phyloP scores from a whole-genome alignment of 2,888 invertebrate genomes.

The Apotomis turbidana region DNA sequence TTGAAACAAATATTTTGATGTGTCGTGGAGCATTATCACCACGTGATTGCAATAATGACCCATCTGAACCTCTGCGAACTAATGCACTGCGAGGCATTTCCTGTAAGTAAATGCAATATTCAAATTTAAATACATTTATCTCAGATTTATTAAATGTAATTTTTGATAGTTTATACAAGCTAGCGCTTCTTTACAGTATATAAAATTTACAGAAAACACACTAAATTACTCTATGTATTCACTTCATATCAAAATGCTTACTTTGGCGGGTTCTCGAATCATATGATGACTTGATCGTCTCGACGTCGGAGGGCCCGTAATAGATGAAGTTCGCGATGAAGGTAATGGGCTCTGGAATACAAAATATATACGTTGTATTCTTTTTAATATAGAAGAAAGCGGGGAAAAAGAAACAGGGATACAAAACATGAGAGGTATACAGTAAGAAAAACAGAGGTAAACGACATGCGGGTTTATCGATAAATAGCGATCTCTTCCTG shows the following conservation, averaged over 20 bases:
- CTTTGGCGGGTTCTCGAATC: conserved; percentile 71
- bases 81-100: conserved; percentile 71
- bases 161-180: too few relatives aligned
- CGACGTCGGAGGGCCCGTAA: conserved; percentile 74
- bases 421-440: too few relatives aligned
- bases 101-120: conserved; percentile 53
- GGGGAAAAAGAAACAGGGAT: too few relatives aligned
- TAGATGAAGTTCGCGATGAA: conserved; percentile 73
- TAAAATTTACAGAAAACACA: too few relatives aligned
- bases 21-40: conserved; percentile 62
- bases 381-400: neutral
- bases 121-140: neutral
- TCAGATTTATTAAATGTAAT: too few relatives aligned
- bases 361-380: neutral
- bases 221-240: neutral
- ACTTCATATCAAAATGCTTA: conserved; percentile 44
- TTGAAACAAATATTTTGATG: conserved; percentile 75
- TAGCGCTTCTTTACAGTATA: too few relatives aligned
- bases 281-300: conserved; percentile 77
- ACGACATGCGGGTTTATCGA: too few relatives aligned
- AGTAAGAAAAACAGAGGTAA: too few relatives aligned
- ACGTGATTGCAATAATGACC: conserved; percentile 69
- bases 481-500: too few relatives aligned
- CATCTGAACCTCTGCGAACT: conserved; percentile 75
- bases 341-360: conserved; percentile 65